These are phyloP conservation scores for Mus spretus DNA, from an alignment of 2,797 vertebrate species.

Conservation along the genomic window DNA sequence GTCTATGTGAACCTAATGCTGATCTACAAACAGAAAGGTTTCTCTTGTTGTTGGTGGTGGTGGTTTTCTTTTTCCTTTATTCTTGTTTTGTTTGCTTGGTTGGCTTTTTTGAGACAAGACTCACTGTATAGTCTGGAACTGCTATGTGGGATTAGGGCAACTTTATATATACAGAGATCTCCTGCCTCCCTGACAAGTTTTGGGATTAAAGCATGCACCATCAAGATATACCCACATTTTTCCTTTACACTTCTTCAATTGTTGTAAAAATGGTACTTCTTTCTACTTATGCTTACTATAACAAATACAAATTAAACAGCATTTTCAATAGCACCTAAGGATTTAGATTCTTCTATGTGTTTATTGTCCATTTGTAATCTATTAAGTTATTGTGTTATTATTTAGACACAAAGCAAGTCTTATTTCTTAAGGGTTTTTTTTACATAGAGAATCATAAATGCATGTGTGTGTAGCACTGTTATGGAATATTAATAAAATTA, in stretches of 20 bases:
- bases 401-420: background rate
- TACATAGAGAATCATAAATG: background rate
- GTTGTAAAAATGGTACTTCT: background rate
- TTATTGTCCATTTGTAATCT: background rate
- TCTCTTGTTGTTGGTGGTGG: background rate
- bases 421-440: background rate
- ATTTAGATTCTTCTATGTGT: background rate
- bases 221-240: background rate
- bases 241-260: background rate
- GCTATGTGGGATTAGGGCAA: too few species aligned
- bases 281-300: background rate
- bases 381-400: background rate
- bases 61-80: background rate
- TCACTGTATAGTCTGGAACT: background rate
- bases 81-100: background rate
- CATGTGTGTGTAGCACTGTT: background rate
- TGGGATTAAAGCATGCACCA: background rate
- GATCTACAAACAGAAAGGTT: background rate
- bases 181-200: too few species aligned
- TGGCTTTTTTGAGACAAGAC: background rate
- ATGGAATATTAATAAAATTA: background rate
- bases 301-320: background rate
- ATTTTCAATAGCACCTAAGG: background rate
- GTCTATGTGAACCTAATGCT: background rate
- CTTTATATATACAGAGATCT: background rate